Percentiles rank a stretch among this genome's conserved stretches.
phyloP scores from a whole-genome alignment of 2,113 vertebrate species.

The Agapornis roseicollis region DNA sequence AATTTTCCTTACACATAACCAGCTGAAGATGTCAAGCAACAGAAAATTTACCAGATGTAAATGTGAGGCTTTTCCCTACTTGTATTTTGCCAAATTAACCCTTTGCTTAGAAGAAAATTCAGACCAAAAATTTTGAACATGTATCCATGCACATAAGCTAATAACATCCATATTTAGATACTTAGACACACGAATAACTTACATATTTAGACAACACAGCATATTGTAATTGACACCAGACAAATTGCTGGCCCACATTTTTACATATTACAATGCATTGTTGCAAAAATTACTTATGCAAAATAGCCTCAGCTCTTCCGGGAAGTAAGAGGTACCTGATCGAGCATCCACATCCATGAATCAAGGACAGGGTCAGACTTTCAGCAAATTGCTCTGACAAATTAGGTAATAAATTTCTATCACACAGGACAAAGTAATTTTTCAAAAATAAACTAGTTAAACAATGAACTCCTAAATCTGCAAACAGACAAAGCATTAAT shows the following conservation, averaged over 20 bases:
- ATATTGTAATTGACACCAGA: not conserved
- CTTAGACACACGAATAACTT: not conserved
- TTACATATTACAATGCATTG: not conserved
- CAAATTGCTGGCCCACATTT: not conserved
- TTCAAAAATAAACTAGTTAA: not conserved
- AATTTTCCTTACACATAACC: not conserved
- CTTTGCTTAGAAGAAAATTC: not conserved
- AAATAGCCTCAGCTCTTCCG: not conserved
- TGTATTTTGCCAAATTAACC: not conserved
- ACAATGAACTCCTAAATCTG: not conserved
- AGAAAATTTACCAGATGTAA: not conserved
- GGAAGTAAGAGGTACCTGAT: not conserved
- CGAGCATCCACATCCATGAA: not conserved
- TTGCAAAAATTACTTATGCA: not conserved
- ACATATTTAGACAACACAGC: not conserved
- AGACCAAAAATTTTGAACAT: not conserved
- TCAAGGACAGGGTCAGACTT: not conserved
- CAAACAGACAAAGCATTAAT: not conserved
- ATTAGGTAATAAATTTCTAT: not conserved
- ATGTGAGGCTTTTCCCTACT: not conserved
- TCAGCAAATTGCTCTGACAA: not conserved
- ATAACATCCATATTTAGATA: not conserved
- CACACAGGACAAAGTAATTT: not conserved
- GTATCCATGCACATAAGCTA: not conserved
- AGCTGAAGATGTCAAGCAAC: not conserved